Base-by-base conservation (phyloP, 2,888 invertebrate species). In the Rhagium mordax region DNA sequence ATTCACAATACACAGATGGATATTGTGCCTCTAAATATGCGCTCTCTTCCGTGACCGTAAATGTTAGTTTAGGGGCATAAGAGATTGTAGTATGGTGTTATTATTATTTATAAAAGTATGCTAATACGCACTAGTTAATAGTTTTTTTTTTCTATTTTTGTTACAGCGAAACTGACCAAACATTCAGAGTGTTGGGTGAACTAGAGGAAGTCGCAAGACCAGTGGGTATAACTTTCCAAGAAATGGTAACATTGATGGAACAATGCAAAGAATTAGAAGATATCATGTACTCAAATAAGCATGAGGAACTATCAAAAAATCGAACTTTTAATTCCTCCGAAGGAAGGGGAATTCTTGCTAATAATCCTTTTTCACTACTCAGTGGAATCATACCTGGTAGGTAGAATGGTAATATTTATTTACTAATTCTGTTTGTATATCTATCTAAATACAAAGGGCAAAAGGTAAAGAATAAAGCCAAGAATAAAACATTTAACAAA, bases 311-410 rank as follows among this genome's bases (percentile, higher is more conserved):
- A 47, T n/a, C 33, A 7, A 78, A 81, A 61, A 68, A 74, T 70
- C 59, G 68, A 20, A 75, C 75, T 8, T 55, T 33, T 29, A 72
- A 48, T 55, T 29, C 74, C 48, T 57, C 66, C 29, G 72, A 77
- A 81, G 84, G 61, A 86, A 86, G 84, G 79, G 85, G 85, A 27
- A 87, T 91, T 75, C 90, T 91, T 77, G 90, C 90, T 0, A 92
- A 92, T 78, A 94, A 92, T 84, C 93, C 94, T 6, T 89, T 94
- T 41, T 92, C 94, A 0, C 85, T 95, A 76, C 89, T 95, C 60
- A 94, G 93, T 84, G 95, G 95, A 41, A 95, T 96, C 78, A 91
- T 95, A 84, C 96, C 96, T 88, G 96, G 96, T 95, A 73, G 41
- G 51, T 51, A 6, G 20, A 51, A 51, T 51, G 7, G n/a, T 49